Percentiles rank a stretch among this genome's conserved stretches.
These are phyloP conservation scores for Tenualosa ilisha DNA, from an alignment of 2,797 vertebrate species.

Conservation along the genomic window DNA sequence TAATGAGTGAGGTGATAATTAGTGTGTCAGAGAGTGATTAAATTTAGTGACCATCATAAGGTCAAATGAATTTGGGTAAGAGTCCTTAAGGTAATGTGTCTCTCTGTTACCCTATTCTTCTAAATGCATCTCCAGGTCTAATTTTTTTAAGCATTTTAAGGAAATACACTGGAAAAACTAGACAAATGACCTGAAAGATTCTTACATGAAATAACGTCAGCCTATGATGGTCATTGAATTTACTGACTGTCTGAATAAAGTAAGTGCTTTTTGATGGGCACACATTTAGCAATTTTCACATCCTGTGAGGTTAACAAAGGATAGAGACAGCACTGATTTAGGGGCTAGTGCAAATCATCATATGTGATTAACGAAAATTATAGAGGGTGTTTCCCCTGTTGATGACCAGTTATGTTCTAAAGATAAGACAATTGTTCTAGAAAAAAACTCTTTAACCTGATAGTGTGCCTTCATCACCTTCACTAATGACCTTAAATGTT, in stretches of 20 bases:
- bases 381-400: neutral
- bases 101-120: too few species aligned
- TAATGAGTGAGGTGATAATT: neutral
- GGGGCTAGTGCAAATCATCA: neutral
- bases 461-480: neutral
- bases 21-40: neutral
- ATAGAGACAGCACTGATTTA: neutral
- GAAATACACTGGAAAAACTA: too few species aligned
- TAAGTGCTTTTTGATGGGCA: neutral
- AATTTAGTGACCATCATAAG: too few species aligned
- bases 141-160: too few species aligned
- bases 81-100: neutral
- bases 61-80: too few species aligned
- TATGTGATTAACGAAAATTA: neutral
- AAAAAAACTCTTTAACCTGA: neutral
- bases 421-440: neutral
- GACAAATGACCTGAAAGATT: too few species aligned
- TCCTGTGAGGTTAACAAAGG: neutral
- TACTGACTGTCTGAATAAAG: neutral
- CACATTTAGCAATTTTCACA: neutral
- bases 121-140: too few species aligned
- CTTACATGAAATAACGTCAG: too few species aligned
- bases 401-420: neutral
- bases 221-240: too few species aligned
- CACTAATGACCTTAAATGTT: neutral